Evolutionary conservation across 2,888 invertebrate genomes (phyloP).

Genomic region (Drosophila glabriapex): DNA sequence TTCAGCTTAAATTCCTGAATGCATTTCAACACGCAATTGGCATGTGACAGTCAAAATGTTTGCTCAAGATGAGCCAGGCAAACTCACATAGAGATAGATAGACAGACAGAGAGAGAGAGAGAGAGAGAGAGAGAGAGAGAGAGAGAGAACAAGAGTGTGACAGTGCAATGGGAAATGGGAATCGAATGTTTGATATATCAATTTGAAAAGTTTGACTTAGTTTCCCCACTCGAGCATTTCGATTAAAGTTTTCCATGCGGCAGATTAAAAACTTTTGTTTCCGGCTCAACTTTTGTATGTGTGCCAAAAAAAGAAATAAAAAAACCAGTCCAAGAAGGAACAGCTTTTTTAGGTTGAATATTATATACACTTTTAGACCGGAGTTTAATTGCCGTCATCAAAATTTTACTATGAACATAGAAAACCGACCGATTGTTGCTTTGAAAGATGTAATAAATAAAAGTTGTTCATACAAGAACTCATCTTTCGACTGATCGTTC

Average conservation of each 20-base stretch:
- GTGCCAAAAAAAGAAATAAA: slow-evolving; percentile 27
- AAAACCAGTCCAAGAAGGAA: background rate
- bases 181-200: slow-evolving; percentile 82
- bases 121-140: background rate
- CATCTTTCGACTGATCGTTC: no score
- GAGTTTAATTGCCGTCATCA: background rate
- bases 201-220: slow-evolving; percentile 81
- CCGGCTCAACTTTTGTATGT: slow-evolving; percentile 54
- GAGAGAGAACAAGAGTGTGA: background rate
- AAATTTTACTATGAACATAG: background rate
- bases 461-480: no score
- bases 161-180: slow-evolving; percentile 41
- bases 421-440: background rate
- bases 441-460: no score
- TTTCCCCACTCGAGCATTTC: slow-evolving; percentile 68
- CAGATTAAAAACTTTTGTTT: slow-evolving; percentile 77
- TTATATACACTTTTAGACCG: background rate
- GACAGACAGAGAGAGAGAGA: background rate
- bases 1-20: slow-evolving; percentile 79
- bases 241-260: slow-evolving; percentile 78
- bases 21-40: slow-evolving; percentile 76
- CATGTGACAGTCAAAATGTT: slow-evolving; percentile 78
- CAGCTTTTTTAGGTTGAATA: background rate
- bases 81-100: slow-evolving; percentile 13
- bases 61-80: slow-evolving; percentile 51